Conservation (phyloP, 2,113 vertebrate species). For the Psephotus haematonotus region DNA sequence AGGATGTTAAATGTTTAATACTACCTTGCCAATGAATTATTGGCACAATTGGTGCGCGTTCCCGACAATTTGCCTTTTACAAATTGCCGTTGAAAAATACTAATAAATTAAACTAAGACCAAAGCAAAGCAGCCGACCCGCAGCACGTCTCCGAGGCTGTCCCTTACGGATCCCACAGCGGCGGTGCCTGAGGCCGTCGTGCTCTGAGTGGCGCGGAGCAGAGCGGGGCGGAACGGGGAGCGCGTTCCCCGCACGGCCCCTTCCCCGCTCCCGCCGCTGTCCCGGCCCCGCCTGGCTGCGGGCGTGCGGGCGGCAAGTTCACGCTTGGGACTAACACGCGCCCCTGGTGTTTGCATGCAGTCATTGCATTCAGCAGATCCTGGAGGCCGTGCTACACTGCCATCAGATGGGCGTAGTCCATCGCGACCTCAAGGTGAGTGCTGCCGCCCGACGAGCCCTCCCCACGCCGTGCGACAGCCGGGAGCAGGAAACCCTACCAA, state of each 20-base stretch:
- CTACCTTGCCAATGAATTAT: not conserved
- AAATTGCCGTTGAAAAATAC: not conserved
- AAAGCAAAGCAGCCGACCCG: not conserved
- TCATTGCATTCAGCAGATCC: constrained; percentile 99
- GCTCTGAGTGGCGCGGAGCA: not conserved
- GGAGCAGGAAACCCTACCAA: not conserved
- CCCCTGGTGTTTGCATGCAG: constrained; percentile 98
- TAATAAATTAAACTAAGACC: not conserved
- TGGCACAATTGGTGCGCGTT: not conserved
- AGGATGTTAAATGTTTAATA: not conserved
- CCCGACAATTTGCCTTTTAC: not conserved
- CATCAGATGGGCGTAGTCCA: constrained; percentile 98
- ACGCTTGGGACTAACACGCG: constrained; percentile 87
- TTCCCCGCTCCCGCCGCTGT: not conserved
- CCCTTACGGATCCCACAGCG: not conserved
- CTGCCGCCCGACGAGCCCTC: constrained; percentile 5
- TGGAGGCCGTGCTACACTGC: constrained; percentile 97
- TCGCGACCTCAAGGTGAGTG: constrained; percentile 97
- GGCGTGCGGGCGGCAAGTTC: constrained; percentile 75
- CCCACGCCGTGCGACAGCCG: not conserved
- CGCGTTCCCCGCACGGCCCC: not conserved
- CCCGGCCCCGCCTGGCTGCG: not conserved
- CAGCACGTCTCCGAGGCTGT: not conserved
- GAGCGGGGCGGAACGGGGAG: not conserved
- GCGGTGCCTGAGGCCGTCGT: not conserved